Conservation (phyloP, 2,797 vertebrate genomes). For the Syncerus caffer region DNA sequence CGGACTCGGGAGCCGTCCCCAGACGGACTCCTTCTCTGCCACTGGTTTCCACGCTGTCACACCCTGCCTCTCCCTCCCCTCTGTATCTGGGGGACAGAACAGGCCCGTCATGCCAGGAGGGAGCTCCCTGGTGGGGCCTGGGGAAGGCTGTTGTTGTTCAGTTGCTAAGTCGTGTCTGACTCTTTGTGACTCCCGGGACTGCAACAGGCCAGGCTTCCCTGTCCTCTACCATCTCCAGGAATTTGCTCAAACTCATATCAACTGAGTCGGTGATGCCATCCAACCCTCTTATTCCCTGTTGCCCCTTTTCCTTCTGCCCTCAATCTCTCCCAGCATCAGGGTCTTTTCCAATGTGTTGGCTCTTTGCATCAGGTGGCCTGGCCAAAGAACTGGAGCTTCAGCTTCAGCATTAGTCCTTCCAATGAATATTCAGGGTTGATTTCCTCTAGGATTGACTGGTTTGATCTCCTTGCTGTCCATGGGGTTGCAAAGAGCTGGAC, state of each 20-base stretch:
- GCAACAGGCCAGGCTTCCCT: background rate
- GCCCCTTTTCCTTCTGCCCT: background rate
- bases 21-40: background rate
- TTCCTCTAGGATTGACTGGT: background rate
- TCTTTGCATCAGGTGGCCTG: background rate
- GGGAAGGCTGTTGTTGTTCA: background rate
- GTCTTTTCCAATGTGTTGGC: background rate
- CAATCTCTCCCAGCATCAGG: background rate
- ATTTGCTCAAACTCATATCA: background rate
- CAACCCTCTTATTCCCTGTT: background rate
- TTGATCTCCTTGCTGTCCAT: background rate
- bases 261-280: background rate
- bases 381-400: background rate
- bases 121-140: background rate
- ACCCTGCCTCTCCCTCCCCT: background rate
- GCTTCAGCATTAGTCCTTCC: background rate
- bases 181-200: background rate
- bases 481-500: background rate
- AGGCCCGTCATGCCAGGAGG: background rate
- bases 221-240: background rate
- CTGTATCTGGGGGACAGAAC: background rate
- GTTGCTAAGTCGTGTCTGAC: background rate
- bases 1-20: fast-evolving
- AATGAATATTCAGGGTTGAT: background rate
- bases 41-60: background rate